A percentile compares a stretch with the other conserved stretches of the same genome.
Evolutionary conservation across 2,113 vertebrate genomes (phyloP).

Genomic region (Herpetotheres cachinnans): DNA sequence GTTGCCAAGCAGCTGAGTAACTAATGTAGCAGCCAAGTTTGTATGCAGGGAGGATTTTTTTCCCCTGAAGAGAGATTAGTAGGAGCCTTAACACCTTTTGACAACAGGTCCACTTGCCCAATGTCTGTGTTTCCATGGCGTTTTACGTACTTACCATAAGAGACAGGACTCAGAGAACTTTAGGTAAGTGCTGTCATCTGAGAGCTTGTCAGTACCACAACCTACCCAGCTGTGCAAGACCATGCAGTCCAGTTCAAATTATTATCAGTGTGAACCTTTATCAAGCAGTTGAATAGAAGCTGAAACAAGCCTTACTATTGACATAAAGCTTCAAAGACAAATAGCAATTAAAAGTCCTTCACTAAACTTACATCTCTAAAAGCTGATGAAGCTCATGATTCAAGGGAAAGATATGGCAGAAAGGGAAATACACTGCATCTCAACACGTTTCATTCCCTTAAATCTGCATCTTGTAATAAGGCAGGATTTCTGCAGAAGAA

Average conservation of each 20-base stretch:
- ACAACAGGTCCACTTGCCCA: conserved; percentile 15
- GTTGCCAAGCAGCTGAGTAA: conserved; percentile 63
- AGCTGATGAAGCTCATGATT: neutral
- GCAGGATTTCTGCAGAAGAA: neutral
- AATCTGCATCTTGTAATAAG: neutral
- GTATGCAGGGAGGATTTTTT: neutral
- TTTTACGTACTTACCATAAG: conserved; percentile 3
- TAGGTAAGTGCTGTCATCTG: neutral
- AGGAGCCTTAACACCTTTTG: conserved; percentile 20
- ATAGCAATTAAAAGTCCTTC: neutral
- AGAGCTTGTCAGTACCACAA: neutral
- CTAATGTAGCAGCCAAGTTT: conserved; percentile 11
- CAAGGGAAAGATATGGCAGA: neutral
- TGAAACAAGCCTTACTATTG: neutral
- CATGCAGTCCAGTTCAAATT: neutral
- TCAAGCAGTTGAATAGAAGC: neutral
- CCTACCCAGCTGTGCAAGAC: neutral
- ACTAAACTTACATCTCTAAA: neutral
- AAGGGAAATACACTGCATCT: neutral
- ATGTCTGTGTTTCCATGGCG: neutral
- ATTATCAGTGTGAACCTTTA: neutral
- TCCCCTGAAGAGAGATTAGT: neutral
- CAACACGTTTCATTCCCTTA: neutral
- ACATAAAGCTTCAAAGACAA: neutral
- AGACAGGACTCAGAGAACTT: neutral